Evolutionary conservation across 1,140 invertebrate genomes (phyloP).

Genomic region (Lepidurus arcticus): DNA sequence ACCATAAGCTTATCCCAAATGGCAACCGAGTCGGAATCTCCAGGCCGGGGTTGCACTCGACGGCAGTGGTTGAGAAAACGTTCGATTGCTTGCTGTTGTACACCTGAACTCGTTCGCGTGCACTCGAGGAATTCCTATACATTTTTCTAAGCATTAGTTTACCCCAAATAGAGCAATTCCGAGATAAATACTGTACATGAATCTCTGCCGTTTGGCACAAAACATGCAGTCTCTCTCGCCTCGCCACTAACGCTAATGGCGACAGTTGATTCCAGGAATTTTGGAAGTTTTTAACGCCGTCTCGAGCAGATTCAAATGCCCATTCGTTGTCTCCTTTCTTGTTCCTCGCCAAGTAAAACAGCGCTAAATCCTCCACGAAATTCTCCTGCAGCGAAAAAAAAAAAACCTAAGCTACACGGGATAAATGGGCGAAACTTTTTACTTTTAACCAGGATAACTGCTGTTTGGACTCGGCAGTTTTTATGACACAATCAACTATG

Average conservation of each 20-base stretch:
- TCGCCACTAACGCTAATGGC: neutral
- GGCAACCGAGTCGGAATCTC: neutral
- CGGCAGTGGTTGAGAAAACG: neutral
- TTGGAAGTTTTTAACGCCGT: neutral
- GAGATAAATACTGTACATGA: neutral
- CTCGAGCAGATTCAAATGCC: neutral
- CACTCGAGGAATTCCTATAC: neutral
- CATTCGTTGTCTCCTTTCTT: neutral
- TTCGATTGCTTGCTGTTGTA: neutral
- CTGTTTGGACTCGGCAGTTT: neutral
- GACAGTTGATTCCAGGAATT: neutral
- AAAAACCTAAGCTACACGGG: neutral
- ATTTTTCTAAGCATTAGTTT: neutral
- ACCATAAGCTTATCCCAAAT: neutral
- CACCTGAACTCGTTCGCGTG: neutral
- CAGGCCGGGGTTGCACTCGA: neutral
- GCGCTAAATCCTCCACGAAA: neutral
- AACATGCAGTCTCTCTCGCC: neutral
- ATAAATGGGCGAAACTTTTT: neutral
- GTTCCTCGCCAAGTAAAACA: neutral
- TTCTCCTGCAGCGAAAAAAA: neutral
- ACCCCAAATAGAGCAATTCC: too few relatives aligned
- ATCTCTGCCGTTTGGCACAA: neutral
- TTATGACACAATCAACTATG: neutral
- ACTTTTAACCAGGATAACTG: neutral